Percentiles rank a stretch among this genome's conserved stretches.
These are phyloP conservation scores for Regulus satrapa DNA, from an alignment of 2,113 vertebrate genomes.

Conservation along the genomic window DNA sequence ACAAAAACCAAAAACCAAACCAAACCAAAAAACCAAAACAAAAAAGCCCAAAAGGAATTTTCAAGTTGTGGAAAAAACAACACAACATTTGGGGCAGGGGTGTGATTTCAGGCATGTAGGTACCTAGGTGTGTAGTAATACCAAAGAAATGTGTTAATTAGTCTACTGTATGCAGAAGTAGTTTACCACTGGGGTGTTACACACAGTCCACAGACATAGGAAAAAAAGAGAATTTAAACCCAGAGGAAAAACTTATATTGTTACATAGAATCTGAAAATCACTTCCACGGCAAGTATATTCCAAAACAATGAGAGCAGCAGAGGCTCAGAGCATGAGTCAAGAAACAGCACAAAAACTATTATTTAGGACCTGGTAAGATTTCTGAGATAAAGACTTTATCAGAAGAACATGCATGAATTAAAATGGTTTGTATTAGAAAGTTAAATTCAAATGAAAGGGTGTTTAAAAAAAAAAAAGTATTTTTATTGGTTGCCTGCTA, in stretches of 20 bases:
- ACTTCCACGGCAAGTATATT: not conserved
- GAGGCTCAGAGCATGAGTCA: not conserved
- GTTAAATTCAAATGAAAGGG: not conserved
- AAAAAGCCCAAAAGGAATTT: not conserved
- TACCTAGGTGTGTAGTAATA: not conserved
- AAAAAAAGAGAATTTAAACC: not conserved
- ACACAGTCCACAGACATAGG: fast-evolving
- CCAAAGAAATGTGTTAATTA: not conserved
- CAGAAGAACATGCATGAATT: not conserved
- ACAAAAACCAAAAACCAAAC: too few relatives aligned
- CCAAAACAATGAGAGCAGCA: not conserved
- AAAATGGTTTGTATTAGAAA: not conserved
- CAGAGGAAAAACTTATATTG: not conserved
- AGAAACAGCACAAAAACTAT: not conserved
- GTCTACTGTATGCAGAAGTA: not conserved
- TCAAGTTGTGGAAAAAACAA: not conserved
- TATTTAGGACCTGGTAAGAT: not conserved
- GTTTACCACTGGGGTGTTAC: not conserved
- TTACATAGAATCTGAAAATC: not conserved
- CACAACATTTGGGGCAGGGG: not conserved
- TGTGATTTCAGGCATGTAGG: not conserved
- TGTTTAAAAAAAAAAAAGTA: not conserved
- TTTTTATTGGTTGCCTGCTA: not conserved
- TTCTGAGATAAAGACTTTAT: not conserved
- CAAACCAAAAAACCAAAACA: too few relatives aligned